Evolutionary conservation across 92 coral and sea anemone genomes (phyloP).

Genomic region (Palythoa grandiflora): DNA sequence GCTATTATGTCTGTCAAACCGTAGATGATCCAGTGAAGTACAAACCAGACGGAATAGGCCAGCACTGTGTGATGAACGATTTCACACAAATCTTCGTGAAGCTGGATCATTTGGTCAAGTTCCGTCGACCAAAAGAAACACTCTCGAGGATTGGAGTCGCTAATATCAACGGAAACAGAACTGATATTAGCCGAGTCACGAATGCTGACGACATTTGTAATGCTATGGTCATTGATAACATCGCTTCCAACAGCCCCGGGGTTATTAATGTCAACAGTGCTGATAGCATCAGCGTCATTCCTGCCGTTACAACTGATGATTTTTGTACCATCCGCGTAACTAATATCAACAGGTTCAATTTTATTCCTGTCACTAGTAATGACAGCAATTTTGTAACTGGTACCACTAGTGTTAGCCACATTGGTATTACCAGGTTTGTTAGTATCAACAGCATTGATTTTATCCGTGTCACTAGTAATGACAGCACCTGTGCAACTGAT

Average conservation of each 20-base stretch:
- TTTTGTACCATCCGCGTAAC: not conserved
- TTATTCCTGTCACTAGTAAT: not conserved
- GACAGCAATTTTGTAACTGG: not conserved
- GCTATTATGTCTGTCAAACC: constrained; percentile 68
- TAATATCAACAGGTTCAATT: not conserved
- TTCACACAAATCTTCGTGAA: constrained; percentile 72
- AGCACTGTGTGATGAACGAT: constrained; percentile 76
- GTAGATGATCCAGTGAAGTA: constrained; percentile 77
- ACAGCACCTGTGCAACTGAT: not conserved
- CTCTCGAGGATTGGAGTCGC: not conserved
- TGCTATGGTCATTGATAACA: not conserved
- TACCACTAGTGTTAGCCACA: too few species aligned
- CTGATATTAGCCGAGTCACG: not conserved
- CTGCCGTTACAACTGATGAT: too few species aligned
- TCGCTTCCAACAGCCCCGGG: not conserved
- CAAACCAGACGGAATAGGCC: constrained; percentile 79
- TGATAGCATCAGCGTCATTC: not conserved
- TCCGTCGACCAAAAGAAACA: not conserved
- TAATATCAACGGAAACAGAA: not conserved
- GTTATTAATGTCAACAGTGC: too few species aligned
- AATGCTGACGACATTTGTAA: not conserved
- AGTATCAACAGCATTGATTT: not conserved
- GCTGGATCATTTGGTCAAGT: constrained; percentile 48
- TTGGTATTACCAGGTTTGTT: not conserved
- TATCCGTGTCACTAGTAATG: not conserved